phyloP scores from a whole-genome alignment of 2,113 vertebrate genomes.

The Salvelinus fontinalis region DNA sequence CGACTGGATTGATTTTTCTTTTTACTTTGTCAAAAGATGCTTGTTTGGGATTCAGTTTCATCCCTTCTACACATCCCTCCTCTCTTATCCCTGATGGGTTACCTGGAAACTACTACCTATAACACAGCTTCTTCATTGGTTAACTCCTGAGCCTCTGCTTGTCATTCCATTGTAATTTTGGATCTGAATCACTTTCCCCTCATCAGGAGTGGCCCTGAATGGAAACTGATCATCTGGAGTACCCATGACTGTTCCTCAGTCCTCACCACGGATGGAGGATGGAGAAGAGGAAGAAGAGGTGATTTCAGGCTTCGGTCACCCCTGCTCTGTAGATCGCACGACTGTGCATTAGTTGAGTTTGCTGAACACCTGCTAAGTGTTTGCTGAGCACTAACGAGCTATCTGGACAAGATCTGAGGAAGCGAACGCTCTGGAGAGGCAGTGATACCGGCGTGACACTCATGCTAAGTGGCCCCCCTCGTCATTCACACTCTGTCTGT shows the following conservation, averaged over 20 bases:
- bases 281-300: neutral
- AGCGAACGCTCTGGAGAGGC: neutral
- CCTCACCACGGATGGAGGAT: neutral
- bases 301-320: neutral
- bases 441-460: too few species aligned
- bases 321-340: neutral
- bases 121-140: neutral
- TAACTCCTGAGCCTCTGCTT: neutral
- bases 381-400: neutral
- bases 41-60: neutral
- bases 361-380: neutral
- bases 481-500: too few species aligned
- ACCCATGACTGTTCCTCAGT: slow-evolving; percentile 11
- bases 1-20: too few species aligned
- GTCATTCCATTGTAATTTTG: slow-evolving; percentile 4
- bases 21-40: neutral
- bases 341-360: neutral
- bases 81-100: neutral
- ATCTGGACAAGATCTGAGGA: slow-evolving; percentile 1
- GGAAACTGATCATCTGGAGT: slow-evolving; percentile 1
- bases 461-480: too few species aligned
- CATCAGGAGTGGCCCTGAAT: slow-evolving; percentile 7
- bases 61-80: too few species aligned
- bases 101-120: neutral
- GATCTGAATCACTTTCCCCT: neutral